These are phyloP conservation scores for Melanotaenia maccullochi DNA, from an alignment of 2,797 vertebrate genomes.

Conservation along the genomic window DNA sequence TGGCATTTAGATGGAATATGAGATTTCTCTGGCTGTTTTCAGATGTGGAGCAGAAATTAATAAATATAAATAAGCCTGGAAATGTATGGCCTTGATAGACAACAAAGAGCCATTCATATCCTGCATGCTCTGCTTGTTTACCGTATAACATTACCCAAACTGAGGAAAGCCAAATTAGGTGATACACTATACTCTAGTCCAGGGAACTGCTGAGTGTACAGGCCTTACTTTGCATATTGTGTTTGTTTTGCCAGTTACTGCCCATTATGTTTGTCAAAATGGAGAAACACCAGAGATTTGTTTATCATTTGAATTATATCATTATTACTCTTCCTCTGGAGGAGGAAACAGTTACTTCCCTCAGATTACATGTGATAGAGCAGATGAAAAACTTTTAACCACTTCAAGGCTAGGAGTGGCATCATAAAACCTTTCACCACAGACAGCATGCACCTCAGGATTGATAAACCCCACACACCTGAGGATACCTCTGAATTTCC, in stretches of 20 bases:
- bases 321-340: constrained; percentile 2
- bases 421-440: neutral
- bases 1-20: constrained; percentile 44
- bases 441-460: neutral
- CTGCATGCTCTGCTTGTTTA: neutral
- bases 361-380: neutral
- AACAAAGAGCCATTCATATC: constrained; percentile 30
- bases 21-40: constrained; percentile 31
- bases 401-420: neutral
- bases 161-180: constrained; percentile 18
- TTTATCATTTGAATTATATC: constrained; percentile 70
- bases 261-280: constrained; percentile 1
- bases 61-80: constrained; percentile 50
- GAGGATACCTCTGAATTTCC: neutral
- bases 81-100: constrained; percentile 13
- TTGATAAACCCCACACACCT: neutral
- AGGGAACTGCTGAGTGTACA: constrained; percentile 2
- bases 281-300: constrained; percentile 54
- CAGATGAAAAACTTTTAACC: neutral
- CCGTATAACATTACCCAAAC: constrained; percentile 23
- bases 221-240: constrained; percentile 46
- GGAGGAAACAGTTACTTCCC: constrained; percentile 19
- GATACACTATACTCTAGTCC: neutral
- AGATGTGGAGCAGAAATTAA: constrained; percentile 18
- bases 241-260: constrained; percentile 27